Conservation (phyloP, 2,113 vertebrate species). For the Aepyceros melampus region DNA sequence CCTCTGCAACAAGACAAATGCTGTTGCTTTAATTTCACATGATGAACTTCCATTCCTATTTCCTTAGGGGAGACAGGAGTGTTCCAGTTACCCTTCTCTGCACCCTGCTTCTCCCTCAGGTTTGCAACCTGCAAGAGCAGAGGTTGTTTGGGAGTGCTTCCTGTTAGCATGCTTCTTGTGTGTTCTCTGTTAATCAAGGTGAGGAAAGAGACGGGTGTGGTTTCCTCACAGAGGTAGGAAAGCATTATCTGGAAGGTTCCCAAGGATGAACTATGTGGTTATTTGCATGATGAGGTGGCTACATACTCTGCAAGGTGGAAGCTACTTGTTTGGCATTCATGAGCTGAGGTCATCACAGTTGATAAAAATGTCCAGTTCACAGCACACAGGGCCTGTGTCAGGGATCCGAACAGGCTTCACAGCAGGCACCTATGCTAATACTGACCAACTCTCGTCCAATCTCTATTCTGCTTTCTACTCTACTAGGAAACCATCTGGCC, state of each 20-base stretch:
- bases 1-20: not conserved
- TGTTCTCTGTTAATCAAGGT: not conserved
- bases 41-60: not conserved
- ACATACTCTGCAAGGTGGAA: not conserved
- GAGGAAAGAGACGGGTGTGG: not conserved
- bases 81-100: not conserved
- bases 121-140: not conserved
- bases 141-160: not conserved
- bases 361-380: not conserved
- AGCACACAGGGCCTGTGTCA: not conserved
- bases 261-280: not conserved
- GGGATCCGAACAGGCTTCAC: not conserved
- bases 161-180: not conserved
- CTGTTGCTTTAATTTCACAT: not conserved
- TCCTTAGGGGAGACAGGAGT: not conserved
- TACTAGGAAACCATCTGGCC: not conserved
- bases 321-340: not conserved
- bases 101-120: not conserved
- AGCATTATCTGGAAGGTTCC: not conserved
- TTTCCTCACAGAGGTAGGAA: not conserved
- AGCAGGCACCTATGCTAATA: not conserved
- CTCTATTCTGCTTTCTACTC: not conserved
- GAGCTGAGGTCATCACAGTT: not conserved
- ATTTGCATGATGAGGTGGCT: not conserved
- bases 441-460: not conserved